Conservation (phyloP, 2,797 vertebrate genomes). For the Meriones psammophilus region DNA sequence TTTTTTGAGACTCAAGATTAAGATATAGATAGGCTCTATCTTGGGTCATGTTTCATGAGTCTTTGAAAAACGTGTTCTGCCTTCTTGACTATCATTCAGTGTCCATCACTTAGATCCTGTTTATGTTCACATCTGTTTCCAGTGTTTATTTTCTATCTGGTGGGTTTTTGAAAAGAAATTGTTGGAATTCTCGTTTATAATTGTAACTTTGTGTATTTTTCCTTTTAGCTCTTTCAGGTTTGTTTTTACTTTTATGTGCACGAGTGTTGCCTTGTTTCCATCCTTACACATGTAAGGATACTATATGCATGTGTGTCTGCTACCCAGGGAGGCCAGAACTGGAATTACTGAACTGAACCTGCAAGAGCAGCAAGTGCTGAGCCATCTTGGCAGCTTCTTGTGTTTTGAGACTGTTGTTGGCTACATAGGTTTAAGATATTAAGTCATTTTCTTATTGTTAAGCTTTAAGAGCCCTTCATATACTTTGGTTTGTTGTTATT, state of each 20-base stretch:
- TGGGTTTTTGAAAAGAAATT: not conserved
- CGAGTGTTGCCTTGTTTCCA: not conserved
- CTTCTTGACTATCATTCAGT: not conserved
- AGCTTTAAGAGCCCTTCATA: not conserved
- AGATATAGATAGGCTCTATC: not conserved
- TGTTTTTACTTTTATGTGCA: not conserved
- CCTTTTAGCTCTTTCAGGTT: not conserved
- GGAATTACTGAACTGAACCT: not conserved
- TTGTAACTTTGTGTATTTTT: conserved; percentile 9
- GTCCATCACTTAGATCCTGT: not conserved
- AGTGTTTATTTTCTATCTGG: not conserved
- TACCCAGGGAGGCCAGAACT: not conserved
- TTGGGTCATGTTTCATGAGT: not conserved
- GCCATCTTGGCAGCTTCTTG: not conserved
- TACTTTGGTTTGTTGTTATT: conserved; percentile 7
- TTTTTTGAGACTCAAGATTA: not conserved
- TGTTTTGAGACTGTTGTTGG: conserved; percentile 32
- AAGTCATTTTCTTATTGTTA: conserved; percentile 25
- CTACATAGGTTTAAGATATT: not conserved
- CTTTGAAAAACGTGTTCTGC: not conserved
- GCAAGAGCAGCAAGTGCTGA: not conserved
- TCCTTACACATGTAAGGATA: not conserved
- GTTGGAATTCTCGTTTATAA: conserved; percentile 1
- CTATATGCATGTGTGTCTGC: not conserved
- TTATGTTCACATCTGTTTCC: conserved; percentile 17